These are phyloP conservation scores for Centropus unirufus DNA, from an alignment of 2,113 vertebrate species.

Conservation along the genomic window DNA sequence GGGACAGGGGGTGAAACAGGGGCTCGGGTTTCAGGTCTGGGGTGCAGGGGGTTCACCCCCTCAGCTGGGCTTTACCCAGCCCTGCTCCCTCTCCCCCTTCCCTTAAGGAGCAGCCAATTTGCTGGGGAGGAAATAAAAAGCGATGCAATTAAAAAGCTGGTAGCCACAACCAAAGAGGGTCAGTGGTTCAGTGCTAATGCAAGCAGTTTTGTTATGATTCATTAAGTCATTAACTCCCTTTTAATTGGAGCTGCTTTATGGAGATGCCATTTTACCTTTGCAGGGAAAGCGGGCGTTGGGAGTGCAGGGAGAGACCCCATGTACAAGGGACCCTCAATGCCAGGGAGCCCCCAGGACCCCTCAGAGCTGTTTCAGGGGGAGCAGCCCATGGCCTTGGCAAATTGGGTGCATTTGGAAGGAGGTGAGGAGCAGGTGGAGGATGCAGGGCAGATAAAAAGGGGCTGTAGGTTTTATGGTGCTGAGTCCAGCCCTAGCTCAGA, in stretches of 20 bases:
- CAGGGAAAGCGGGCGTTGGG: background rate
- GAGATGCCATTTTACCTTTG: background rate
- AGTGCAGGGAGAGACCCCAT: too few species aligned
- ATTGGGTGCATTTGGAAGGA: too few species aligned
- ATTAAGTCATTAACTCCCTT: conserved; percentile 46
- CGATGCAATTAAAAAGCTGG: background rate
- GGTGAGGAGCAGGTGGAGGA: background rate
- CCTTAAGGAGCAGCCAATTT: background rate
- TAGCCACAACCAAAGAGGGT: background rate
- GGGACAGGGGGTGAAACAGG: too few species aligned
- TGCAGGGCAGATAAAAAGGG: background rate
- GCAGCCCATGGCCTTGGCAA: accelerated
- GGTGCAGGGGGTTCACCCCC: background rate
- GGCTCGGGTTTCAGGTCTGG: background rate
- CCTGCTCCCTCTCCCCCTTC: accelerated
- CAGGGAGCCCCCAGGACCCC: background rate
- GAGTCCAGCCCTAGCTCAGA: background rate
- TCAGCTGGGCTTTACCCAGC: background rate
- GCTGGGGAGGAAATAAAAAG: background rate
- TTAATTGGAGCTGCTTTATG: background rate
- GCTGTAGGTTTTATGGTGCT: background rate
- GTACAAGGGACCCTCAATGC: accelerated
- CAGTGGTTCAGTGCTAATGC: conserved; percentile 30
- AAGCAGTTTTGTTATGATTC: conserved; percentile 2
- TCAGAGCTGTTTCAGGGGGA: accelerated